Evolutionary conservation across 2,113 vertebrate genomes (phyloP), one percentile per base, ranked within the genome.

Genomic region (Zootoca vivipara): DNA sequence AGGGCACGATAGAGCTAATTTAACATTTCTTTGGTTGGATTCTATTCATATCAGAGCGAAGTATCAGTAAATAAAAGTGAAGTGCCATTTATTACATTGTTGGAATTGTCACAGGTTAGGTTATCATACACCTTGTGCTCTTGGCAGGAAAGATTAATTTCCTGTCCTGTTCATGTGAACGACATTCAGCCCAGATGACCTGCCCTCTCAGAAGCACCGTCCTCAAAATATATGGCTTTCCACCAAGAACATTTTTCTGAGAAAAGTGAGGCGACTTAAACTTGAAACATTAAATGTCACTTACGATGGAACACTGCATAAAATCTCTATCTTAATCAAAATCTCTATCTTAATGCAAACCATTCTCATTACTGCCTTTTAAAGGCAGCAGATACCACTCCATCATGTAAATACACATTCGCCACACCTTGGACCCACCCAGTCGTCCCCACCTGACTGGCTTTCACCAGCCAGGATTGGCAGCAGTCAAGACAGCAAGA

Each of bases 11-110:
- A 89, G 91, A 93, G 88, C 90, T 93, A 95, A 95, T 95, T 93
- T 93, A 91, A 93, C 92, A 91, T 89, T 89, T 90, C 82, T 88
- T 64, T 85, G 94, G 90, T 93, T 81, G 86, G 92, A 95, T 94
- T 95, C 93, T 91, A 94, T 94, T 95, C 92, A 94, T 93, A 94
- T 95, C 93, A 92, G 94, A 96, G 89, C 87, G 90, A 95, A 95
- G 94, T 94, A 96, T 96, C 95, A 95, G 94, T 95, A 95, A 96
- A 95, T 93, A 94, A 95, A 94, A 92, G 86, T 92, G 95, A 94
- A 95, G 91, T 75, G 89, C 72, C 87, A 95, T 95, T 95, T 95
- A 95, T 94, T 96, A 95, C 86, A 83, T 78, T 93, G 88, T 93
- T 93, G 90, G 89, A 94, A 94, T 95, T 94, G 94, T 94, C 95